Conservation (phyloP, 2,797 vertebrate genomes). For the Pseudopleuronectes americanus region DNA sequence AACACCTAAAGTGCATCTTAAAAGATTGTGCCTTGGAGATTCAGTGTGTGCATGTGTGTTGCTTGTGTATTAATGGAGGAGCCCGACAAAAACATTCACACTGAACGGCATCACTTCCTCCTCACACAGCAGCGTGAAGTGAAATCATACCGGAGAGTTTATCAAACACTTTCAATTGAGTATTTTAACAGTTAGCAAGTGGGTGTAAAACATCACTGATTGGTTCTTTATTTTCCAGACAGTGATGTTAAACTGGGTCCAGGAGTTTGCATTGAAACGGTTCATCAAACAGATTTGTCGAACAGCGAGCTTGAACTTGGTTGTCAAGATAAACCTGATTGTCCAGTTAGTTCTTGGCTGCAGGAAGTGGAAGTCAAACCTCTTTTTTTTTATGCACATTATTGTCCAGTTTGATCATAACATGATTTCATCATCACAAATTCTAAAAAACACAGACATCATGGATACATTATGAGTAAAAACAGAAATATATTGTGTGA, state of each 20-base stretch:
- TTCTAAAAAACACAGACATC: neutral
- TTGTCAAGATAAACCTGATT: neutral
- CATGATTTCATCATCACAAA: neutral
- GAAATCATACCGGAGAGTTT: neutral
- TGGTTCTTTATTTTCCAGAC: neutral
- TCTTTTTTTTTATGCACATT: neutral
- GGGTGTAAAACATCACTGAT: neutral
- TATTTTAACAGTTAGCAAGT: no score
- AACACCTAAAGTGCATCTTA: neutral
- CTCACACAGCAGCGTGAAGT: neutral
- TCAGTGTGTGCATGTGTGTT: neutral
- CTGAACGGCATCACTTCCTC: slow-evolving; percentile 17
- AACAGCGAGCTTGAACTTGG: no score
- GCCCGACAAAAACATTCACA: neutral
- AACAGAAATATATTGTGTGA: neutral
- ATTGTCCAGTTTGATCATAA: neutral
- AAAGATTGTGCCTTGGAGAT: neutral
- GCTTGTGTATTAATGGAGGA: slow-evolving; percentile 17
- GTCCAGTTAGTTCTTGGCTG: slow-evolving; percentile 5
- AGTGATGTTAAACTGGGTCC: no score
- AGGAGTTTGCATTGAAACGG: no score
- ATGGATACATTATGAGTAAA: neutral
- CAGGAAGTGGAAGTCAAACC: slow-evolving; percentile 1
- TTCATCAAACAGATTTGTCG: neutral
- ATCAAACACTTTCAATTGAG: slow-evolving; percentile 16